Evolutionary conservation across 2,113 vertebrate genomes (phyloP).

Genomic region (Pithys albifrons): DNA sequence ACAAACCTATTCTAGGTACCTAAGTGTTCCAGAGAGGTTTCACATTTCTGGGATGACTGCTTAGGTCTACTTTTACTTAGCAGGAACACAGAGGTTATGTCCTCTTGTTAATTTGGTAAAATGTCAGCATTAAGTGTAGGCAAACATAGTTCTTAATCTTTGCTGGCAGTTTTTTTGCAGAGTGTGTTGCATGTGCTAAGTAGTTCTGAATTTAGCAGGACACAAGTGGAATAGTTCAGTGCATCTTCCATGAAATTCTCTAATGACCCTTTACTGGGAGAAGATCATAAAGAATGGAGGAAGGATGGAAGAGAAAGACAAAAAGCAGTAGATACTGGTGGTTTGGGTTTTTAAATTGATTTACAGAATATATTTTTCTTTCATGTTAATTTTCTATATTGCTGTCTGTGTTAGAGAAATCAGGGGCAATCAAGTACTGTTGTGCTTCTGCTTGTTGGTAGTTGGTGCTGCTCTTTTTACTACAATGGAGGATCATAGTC

Average conservation of each 20-base stretch:
- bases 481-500: not conserved
- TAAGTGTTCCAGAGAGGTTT: not conserved
- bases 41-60: not conserved
- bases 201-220: not conserved
- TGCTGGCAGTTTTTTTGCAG: not conserved
- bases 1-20: not conserved
- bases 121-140: not conserved
- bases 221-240: not conserved
- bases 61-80: not conserved
- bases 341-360: not conserved
- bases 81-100: not conserved
- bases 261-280: not conserved
- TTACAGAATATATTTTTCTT: not conserved
- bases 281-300: not conserved
- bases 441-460: conserved; percentile 43
- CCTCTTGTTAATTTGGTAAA: not conserved
- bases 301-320: not conserved
- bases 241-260: not conserved
- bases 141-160: not conserved
- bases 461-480: conserved; percentile 40
- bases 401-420: not conserved
- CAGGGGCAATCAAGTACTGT: not conserved
- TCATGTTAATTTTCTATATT: not conserved
- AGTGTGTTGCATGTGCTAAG: not conserved
- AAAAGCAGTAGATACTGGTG: not conserved